Conservation (phyloP, 2,113 vertebrate species). For the Orthonyx spaldingii region DNA sequence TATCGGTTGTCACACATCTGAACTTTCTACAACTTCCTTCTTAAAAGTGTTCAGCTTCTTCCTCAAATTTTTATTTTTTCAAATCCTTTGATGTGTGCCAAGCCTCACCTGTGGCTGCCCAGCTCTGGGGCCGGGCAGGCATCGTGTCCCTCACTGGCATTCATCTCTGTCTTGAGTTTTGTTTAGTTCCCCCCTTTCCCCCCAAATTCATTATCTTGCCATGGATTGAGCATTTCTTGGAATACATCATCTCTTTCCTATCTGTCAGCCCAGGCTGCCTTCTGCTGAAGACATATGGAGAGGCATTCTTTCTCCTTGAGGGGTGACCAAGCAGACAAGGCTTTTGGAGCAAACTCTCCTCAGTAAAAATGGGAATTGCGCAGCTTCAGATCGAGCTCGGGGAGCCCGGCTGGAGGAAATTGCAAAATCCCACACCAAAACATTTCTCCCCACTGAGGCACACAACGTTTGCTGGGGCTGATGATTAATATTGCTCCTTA, state of each 20-base stretch:
- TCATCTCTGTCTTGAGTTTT: neutral
- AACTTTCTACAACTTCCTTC: neutral
- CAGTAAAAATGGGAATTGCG: neutral
- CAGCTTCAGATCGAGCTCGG: neutral
- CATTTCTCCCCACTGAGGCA: neutral
- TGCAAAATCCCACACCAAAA: neutral
- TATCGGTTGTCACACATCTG: neutral
- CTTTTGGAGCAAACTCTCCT: neutral
- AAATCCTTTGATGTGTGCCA: neutral
- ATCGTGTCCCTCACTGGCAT: neutral
- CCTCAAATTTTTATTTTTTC: neutral
- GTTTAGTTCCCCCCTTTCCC: neutral
- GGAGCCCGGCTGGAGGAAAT: neutral
- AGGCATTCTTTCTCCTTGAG: conserved; percentile 34
- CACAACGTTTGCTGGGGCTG: neutral
- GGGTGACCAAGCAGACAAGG: conserved; percentile 31
- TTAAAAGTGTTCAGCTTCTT: neutral
- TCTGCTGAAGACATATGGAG: conserved; percentile 49
- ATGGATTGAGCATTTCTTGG: conserved; percentile 27
- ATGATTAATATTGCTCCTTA: neutral
- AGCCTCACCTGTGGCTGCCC: neutral
- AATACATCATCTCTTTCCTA: neutral
- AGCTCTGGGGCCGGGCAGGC: neutral
- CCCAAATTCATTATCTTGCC: neutral
- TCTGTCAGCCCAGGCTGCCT: conserved; percentile 30